Percentiles rank a stretch among this genome's conserved stretches.
These are phyloP conservation scores for Haemorhous mexicanus DNA, from an alignment of 2,113 vertebrate species.

Conservation along the genomic window DNA sequence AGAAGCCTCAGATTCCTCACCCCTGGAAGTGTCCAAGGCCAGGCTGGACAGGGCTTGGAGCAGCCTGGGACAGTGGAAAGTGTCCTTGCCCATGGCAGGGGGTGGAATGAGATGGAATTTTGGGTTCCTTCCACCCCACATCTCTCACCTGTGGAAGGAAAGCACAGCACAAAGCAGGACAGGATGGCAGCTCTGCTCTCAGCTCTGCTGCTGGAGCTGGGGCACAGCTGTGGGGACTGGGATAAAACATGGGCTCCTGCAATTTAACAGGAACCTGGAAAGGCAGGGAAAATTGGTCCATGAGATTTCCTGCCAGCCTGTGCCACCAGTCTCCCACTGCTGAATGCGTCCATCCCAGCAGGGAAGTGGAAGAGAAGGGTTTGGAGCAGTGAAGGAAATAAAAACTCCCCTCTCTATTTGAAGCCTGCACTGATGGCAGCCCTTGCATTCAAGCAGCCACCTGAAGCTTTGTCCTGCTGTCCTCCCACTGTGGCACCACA, in stretches of 20 bases:
- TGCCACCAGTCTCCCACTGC: background rate
- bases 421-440: background rate
- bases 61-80: accelerated
- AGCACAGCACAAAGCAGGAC: background rate
- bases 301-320: background rate
- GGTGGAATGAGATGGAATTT: background rate
- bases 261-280: background rate
- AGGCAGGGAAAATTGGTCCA: background rate
- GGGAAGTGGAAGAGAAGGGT: background rate
- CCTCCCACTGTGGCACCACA: background rate
- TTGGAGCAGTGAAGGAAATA: background rate
- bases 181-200: background rate
- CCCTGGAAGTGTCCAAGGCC: background rate
- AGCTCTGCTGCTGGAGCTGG: background rate
- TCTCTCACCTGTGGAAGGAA: background rate
- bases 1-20: background rate
- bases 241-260: background rate
- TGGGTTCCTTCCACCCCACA: background rate
- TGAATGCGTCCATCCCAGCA: accelerated
- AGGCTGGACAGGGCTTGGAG: background rate
- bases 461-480: background rate
- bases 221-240: background rate
- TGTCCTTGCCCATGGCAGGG: background rate
- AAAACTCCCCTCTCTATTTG: background rate
- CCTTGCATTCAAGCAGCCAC: background rate